These are phyloP conservation scores for Euleptes europaea DNA, from an alignment of 2,113 vertebrate genomes.

Conservation along the genomic window DNA sequence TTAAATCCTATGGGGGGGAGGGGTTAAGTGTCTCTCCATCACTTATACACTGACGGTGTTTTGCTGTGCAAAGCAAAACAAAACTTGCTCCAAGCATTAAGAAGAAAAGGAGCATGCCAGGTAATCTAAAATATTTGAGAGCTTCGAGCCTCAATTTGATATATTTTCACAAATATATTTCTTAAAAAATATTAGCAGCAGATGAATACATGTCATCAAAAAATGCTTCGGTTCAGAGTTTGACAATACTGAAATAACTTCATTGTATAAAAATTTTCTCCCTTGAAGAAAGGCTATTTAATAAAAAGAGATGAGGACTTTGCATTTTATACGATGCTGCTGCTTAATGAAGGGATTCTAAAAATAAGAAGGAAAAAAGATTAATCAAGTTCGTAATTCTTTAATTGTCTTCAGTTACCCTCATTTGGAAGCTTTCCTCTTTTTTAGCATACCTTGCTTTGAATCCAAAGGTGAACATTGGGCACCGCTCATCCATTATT, in stretches of 20 bases:
- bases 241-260: neutral
- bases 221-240: neutral
- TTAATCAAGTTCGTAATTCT: conserved; percentile 21
- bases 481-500: conserved; percentile 29
- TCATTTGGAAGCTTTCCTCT: conserved; percentile 21
- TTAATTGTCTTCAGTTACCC: conserved; percentile 29
- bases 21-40: neutral
- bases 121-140: neutral
- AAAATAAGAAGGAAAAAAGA: conserved; percentile 16
- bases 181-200: neutral
- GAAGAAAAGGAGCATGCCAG: neutral
- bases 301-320: conserved; percentile 7
- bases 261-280: neutral
- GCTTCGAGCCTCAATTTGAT: neutral
- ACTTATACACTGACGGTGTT: neutral
- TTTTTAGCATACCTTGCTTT: neutral
- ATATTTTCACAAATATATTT: neutral
- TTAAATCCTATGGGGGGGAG: neutral
- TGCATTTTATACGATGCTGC: neutral
- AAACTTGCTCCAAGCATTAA: neutral
- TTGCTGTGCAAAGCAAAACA: neutral
- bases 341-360: conserved; percentile 20
- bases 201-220: neutral
- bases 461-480: conserved; percentile 24
- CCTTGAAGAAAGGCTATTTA: neutral